Conservation (phyloP, 2,888 invertebrate genomes). For the Temnothorax unifasciatus region DNA sequence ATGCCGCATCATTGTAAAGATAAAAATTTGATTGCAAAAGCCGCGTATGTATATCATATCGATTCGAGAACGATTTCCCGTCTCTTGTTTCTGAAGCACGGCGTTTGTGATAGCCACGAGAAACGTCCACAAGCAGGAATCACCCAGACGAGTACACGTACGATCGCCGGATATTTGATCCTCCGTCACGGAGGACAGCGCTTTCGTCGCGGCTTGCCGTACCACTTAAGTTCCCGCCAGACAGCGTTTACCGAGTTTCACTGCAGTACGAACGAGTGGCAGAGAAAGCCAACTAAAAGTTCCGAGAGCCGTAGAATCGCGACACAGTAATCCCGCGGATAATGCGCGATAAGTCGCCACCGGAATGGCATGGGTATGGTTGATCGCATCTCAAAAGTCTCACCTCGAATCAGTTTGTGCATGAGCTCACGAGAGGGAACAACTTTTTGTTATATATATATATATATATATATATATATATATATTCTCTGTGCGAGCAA, state of each 20-base stretch:
- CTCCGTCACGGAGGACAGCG: constrained; percentile 40
- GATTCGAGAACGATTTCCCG: background rate
- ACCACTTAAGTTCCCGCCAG: constrained; percentile 63
- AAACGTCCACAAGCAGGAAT: constrained; percentile 27
- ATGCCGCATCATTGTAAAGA: background rate
- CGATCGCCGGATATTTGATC: constrained; percentile 53
- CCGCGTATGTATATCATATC: background rate
- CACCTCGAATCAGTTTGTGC: constrained; percentile 13
- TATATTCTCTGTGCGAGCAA: background rate
- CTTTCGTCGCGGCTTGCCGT: constrained; percentile 51
- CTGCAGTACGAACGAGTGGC: constrained; percentile 55
- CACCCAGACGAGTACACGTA: constrained; percentile 26
- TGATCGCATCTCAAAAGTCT: constrained; percentile 56
- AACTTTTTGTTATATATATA: background rate
- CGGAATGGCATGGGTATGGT: constrained; percentile 19
- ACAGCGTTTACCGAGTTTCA: constrained; percentile 72
- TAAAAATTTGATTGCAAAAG: background rate
- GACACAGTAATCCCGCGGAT: constrained; percentile 79
- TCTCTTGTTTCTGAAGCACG: constrained; percentile 5
- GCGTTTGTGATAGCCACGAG: constrained; percentile 33
- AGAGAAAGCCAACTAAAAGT: constrained; percentile 66
- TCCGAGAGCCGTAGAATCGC: constrained; percentile 65
- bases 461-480: no score
- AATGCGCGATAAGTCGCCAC: constrained; percentile 81
- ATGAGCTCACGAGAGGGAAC: background rate